These are phyloP conservation scores for Erpornis zantholeuca DNA, from an alignment of 2,113 vertebrate species.

Conservation along the genomic window DNA sequence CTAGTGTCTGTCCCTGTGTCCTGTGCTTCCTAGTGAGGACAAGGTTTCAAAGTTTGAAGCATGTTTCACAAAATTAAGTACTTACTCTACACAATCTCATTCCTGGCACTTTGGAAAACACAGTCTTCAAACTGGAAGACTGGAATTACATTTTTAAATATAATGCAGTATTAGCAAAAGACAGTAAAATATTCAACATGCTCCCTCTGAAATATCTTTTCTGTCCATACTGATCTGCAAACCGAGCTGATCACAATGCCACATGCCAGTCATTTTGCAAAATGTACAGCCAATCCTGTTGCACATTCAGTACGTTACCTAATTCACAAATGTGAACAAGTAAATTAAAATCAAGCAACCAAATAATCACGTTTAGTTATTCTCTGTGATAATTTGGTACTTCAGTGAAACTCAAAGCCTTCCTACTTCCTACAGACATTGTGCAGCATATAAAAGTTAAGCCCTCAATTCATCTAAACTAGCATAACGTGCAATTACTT, in stretches of 20 bases:
- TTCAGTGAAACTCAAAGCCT: not conserved
- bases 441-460: not conserved
- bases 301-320: not conserved
- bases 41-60: not conserved
- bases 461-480: not conserved
- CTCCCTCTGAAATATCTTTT: not conserved
- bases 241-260: not conserved
- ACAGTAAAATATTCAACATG: not conserved
- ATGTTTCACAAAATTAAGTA: not conserved
- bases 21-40: not conserved
- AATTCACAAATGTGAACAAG: not conserved
- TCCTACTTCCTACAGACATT: not conserved
- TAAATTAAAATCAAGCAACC: not conserved
- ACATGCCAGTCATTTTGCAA: not conserved
- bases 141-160: not conserved
- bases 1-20: fast-evolving
- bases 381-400: not conserved
- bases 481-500: not conserved
- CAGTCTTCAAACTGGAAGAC: not conserved
- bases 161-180: not conserved
- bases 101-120: not conserved
- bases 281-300: not conserved
- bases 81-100: not conserved
- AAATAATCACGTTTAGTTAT: not conserved
- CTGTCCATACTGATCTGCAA: not conserved